These are phyloP conservation scores for Agelas oroides DNA, from an alignment of 37 sponge, comb jelly and placozoan species.

Conservation along the genomic window DNA sequence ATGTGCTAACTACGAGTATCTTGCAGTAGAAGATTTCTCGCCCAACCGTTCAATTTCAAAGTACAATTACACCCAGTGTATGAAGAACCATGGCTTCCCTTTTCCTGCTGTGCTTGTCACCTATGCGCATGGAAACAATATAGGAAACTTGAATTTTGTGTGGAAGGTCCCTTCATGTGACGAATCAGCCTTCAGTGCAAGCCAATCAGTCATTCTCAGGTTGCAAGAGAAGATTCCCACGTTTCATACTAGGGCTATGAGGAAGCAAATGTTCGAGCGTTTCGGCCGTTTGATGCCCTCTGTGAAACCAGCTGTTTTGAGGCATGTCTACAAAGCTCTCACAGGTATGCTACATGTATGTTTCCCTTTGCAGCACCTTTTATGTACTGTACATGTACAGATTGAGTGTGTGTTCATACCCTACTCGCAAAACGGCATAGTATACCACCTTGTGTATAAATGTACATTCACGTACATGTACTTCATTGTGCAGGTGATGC, in stretches of 20 bases:
- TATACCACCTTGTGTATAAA: not conserved
- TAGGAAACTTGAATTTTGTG: constrained; percentile 44
- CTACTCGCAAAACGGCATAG: not conserved
- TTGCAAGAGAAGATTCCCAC: constrained; percentile 27
- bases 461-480: not conserved
- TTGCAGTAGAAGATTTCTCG: constrained; percentile 32
- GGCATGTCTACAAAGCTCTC: constrained; percentile 9
- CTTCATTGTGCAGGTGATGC: constrained; percentile 32
- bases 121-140: constrained; percentile 34
- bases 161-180: constrained; percentile 9
- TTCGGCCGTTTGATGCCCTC: constrained; percentile 32
- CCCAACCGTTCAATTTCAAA: constrained; percentile 1
- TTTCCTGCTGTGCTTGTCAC: constrained; percentile 20
- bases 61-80: not conserved
- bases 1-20: constrained; percentile 11
- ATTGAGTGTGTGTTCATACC: not conserved
- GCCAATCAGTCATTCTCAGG: constrained; percentile 21
- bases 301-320: constrained; percentile 40
- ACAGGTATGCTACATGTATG: constrained; percentile 8
- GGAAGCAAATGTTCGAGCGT: constrained; percentile 22
- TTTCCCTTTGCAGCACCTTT: constrained; percentile 5
- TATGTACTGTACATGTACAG: not conserved
- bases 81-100: constrained; percentile 11
- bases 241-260: constrained; percentile 43
- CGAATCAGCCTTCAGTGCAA: constrained; percentile 12